Conservation (phyloP, 2,113 vertebrate species). For the Chauna torquata region DNA sequence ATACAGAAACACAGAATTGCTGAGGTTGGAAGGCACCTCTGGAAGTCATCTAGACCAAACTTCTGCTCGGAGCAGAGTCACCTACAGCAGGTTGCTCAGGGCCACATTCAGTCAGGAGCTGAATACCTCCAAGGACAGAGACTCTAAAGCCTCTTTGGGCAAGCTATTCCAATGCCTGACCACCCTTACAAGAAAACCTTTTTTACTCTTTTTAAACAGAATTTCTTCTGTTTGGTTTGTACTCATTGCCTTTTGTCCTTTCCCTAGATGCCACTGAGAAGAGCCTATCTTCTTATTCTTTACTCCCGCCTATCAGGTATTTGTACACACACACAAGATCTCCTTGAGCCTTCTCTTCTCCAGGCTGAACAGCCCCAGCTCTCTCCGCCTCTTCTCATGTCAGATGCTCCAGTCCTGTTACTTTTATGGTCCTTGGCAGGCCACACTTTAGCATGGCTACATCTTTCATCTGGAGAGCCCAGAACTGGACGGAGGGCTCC, state of each 20-base stretch:
- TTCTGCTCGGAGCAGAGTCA: neutral
- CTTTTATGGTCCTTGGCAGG: neutral
- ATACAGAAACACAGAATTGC: neutral
- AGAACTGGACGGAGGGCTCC: accelerated
- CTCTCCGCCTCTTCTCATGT: neutral
- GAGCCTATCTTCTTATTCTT: neutral
- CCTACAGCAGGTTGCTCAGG: neutral
- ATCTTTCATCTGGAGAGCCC: neutral
- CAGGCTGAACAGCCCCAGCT: neutral
- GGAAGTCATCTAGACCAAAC: neutral
- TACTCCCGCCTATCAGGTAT: neutral
- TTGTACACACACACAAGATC: neutral
- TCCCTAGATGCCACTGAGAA: neutral
- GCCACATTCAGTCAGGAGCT: neutral
- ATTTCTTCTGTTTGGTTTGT: neutral
- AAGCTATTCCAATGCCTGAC: neutral
- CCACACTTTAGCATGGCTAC: neutral
- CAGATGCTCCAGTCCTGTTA: neutral
- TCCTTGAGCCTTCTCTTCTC: neutral
- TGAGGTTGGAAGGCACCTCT: neutral
- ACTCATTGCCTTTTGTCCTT: neutral
- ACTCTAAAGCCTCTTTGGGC: neutral
- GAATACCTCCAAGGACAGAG: neutral
- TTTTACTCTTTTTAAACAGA: neutral
- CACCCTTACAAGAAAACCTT: neutral